phyloP scores from a whole-genome alignment of 1,140 invertebrate genomes.

The Penaeus chinensis region DNA sequence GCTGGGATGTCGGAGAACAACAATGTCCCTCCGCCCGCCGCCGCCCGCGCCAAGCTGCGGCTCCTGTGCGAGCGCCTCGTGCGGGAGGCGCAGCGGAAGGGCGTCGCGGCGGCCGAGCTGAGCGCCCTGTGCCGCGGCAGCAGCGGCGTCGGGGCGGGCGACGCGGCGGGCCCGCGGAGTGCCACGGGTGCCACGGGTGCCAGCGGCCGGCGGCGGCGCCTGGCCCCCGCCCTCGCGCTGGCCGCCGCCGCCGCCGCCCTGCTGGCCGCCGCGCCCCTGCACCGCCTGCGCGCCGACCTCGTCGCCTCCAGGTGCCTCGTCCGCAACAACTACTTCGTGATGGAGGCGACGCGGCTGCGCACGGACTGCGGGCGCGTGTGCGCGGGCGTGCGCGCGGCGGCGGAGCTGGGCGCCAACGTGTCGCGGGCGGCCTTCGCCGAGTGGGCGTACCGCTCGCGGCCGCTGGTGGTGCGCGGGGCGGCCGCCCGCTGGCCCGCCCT shows the following conservation, averaged over 20 bases:
- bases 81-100: slow-evolving; percentile 4
- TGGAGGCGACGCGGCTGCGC: slow-evolving; percentile 86
- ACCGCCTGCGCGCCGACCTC: not conserved
- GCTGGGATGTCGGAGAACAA: slow-evolving; percentile 49
- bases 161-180: no score
- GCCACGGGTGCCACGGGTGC: no score
- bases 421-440: slow-evolving; percentile 76
- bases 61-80: slow-evolving; percentile 22
- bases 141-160: not conserved
- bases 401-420: slow-evolving; percentile 72
- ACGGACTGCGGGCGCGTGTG: slow-evolving; percentile 82
- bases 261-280: not conserved
- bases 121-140: not conserved
- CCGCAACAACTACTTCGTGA: slow-evolving; percentile 84
- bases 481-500: slow-evolving; percentile 71
- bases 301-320: slow-evolving; percentile 74
- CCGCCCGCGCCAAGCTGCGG: slow-evolving; percentile 34
- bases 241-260: not conserved
- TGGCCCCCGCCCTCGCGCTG: not conserved
- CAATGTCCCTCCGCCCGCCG: slow-evolving; percentile 1
- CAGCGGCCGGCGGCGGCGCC: not conserved
- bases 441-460: slow-evolving; percentile 81
- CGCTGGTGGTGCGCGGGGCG: slow-evolving; percentile 83
- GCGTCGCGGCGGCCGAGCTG: not conserved
- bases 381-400: slow-evolving; percentile 71